Evolutionary conservation across 64 coral and sea anemone species (phyloP), one percentile per base, ranked within the genome.

Genomic region (Hydrozoanthus tunicans): DNA sequence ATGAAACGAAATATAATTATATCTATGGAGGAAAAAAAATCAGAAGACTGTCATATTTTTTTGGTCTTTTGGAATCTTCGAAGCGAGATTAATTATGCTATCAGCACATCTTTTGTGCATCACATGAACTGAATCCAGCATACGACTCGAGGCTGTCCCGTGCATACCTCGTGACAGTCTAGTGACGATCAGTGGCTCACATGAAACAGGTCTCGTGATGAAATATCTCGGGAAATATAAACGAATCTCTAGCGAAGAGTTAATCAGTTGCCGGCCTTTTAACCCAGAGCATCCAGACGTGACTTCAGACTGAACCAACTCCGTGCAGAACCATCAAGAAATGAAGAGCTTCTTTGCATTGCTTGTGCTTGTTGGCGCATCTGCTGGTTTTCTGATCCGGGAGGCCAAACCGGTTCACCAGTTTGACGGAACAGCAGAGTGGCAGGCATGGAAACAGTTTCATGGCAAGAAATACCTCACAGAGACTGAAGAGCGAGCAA

Each of bases 401-500:
- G 64, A 57, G 8, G n/a, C 51, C 54, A 32, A 73, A 7, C 56
- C 80, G 71, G 9, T 80, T 70, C 72, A 72, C 56, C 32, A 43
- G 32, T 63, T 86, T 6, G 91, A 93, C 6, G 81, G 89, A 63
- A 67, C 91, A 7, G 7, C 53, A 1, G 71, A 93, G 52, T 96
- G 94, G 94, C 80, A 93, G 9, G 91, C 81, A 27, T 96, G 94
- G 94, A 96, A 96, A 51, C 59, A 51, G 5, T 86, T 96, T 60
- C 89, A 93, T 80, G 60, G 53, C 27, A 96, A 93, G 66, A 25
- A 53, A 7, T 96, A 96, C 25, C 3, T 32, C 2, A 79, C 91
- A 15, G 91, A 85, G 6, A 91, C 58, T 17, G 89, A 93, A 13
- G 94, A 96, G 61, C 17, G 8, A 11, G 80, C 70, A 57, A 81